These are phyloP conservation scores for Gambelia wislizenii DNA, from an alignment of 2,797 vertebrate species.

Conservation along the genomic window DNA sequence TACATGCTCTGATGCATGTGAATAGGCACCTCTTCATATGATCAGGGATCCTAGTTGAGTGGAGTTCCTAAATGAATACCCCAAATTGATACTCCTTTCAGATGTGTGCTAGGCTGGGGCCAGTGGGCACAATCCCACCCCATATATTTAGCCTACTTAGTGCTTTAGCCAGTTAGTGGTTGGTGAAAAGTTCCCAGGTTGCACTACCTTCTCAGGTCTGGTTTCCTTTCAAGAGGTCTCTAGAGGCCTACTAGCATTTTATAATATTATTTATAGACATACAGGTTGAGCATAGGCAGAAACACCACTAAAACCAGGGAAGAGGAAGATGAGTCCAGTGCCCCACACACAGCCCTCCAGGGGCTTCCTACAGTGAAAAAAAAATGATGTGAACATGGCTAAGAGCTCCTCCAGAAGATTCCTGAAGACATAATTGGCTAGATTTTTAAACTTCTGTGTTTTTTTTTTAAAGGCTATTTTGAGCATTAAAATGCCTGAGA, in stretches of 20 bases:
- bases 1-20: too few species aligned
- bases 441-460: too few species aligned
- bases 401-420: too few species aligned
- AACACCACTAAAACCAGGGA: not conserved
- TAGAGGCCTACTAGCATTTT: not conserved
- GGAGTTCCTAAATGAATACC: not conserved
- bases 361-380: too few species aligned
- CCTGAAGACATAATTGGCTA: too few species aligned
- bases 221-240: not conserved
- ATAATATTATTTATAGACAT: not conserved
- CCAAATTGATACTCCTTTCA: not conserved
- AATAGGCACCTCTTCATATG: too few species aligned
- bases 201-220: not conserved
- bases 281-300: not conserved
- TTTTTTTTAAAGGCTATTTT: too few species aligned
- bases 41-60: not conserved
- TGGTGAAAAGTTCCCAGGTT: not conserved
- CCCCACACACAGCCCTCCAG: too few species aligned
- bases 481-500: too few species aligned
- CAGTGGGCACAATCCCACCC: not conserved
- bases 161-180: not conserved
- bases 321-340: too few species aligned
- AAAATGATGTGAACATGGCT: too few species aligned
- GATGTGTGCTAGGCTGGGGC: not conserved
- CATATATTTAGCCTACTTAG: not conserved